Base-by-base conservation (phyloP, 2,888 invertebrate genomes). In the Anarsia innoxiella region DNA sequence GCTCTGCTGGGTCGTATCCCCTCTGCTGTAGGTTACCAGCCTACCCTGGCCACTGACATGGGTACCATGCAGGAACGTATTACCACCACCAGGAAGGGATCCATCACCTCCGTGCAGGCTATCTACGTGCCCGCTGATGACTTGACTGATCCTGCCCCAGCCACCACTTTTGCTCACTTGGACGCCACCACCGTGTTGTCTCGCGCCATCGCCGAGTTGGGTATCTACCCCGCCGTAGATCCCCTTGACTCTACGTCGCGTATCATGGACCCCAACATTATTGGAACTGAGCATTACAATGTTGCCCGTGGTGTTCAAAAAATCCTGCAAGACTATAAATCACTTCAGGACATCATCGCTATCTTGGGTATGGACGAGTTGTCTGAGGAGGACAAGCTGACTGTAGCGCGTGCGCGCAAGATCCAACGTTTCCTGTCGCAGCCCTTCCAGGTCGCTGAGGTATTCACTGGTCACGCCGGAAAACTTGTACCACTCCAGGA, bases 41-140 rank as follows among this genome's bases (percentile, higher is more conserved):
- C 97, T 36, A 97, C 97, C 10, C 78, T 97, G 72, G 96, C 95
- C 60, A 97, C 96, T 68, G 97, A 97, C 88, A 97, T 97, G 97
- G 96, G 97, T 90, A 91, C 93, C 66, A 96, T 97, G 96, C 96
- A 97, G 89, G 97, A 97, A 80, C 89, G 96, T 70, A 96, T 97
- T 78, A 96, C 96, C 46, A 96, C 96, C 55, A 96, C 96, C 52
- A 94, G 90, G 82, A 95, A 95, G 79, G 97, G 97, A 50, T 97
- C 97, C 55, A 97, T 97, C 66, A 97, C 97, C 44, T 96, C 96
- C 30, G 96, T 97, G 55, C 96, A 96, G 83, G 96, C 96, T 51
- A 96, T 97, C 69, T 97, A 96, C 61, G 96, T 97, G 59, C 96
- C 96, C 13, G 97, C 97, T 67, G 97, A 97, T 78, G 97, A 97